Percentiles rank a stretch among this genome's conserved stretches.
These are phyloP conservation scores for Bombus superbus DNA, from an alignment of 1,140 invertebrate species.

Conservation along the genomic window DNA sequence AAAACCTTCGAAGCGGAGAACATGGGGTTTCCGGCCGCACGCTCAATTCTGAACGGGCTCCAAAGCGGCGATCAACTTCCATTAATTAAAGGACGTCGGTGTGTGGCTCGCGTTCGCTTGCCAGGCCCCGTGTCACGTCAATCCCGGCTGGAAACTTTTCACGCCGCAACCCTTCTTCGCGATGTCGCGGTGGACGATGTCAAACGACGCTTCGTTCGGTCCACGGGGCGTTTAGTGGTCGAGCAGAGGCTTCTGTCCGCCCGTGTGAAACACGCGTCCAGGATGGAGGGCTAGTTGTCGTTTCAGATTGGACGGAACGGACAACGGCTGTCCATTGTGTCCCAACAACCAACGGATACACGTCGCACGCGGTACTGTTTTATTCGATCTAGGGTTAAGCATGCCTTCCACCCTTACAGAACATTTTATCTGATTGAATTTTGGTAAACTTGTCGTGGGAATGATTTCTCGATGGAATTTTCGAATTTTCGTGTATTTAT, in stretches of 20 bases:
- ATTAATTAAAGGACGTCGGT: slow-evolving; percentile 35
- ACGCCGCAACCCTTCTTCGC: slow-evolving; percentile 55
- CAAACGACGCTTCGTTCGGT: slow-evolving; percentile 18
- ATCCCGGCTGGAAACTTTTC: slow-evolving; percentile 52
- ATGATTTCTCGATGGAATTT: background rate
- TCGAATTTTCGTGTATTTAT: background rate
- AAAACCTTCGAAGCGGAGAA: slow-evolving; percentile 9
- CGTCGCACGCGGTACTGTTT: background rate
- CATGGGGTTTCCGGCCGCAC: background rate
- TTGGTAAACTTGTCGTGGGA: background rate
- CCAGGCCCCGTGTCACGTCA: slow-evolving; percentile 24
- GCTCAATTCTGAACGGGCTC: background rate
- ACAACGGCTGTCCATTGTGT: slow-evolving; percentile 52
- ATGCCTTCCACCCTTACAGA: background rate
- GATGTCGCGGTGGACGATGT: slow-evolving; percentile 52
- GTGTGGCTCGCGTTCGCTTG: background rate
- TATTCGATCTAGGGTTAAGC: background rate
- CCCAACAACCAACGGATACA: slow-evolving; percentile 48
- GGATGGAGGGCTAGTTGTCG: background rate
- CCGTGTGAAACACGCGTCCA: slow-evolving; percentile 26
- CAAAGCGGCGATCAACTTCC: slow-evolving; percentile 38
- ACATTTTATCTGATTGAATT: background rate
- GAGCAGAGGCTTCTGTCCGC: background rate
- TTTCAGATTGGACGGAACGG: slow-evolving; percentile 4
- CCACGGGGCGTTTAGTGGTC: slow-evolving; percentile 42